phyloP scores from a whole-genome alignment of 2,113 vertebrate genomes.

The Hippocampus comes region DNA sequence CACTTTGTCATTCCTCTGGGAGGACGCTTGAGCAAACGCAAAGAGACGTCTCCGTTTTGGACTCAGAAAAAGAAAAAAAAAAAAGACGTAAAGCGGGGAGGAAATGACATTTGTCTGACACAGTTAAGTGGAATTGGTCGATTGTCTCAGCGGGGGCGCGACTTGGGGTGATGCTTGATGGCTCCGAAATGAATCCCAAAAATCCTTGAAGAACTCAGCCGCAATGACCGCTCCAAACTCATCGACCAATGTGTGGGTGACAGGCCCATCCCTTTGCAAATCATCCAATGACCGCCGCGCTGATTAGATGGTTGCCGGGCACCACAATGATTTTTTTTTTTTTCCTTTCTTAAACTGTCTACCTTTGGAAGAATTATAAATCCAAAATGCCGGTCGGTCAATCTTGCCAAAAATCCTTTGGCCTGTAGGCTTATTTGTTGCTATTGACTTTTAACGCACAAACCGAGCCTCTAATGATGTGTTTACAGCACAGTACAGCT shows the following conservation, averaged over 20 bases:
- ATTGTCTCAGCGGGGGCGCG: background rate
- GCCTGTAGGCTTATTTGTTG: no score
- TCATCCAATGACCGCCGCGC: background rate
- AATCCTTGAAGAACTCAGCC: conserved; percentile 5
- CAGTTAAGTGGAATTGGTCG: conserved; percentile 22
- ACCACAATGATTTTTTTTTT: no score
- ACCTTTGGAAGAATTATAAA: background rate
- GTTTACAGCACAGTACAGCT: background rate
- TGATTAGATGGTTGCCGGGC: background rate
- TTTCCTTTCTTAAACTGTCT: no score
- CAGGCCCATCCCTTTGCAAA: background rate
- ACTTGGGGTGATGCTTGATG: background rate
- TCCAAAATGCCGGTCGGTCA: background rate
- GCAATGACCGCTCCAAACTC: conserved; percentile 2
- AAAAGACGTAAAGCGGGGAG: conserved; percentile 4
- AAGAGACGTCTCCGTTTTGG: conserved; percentile 48
- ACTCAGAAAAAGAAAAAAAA: conserved; percentile 22
- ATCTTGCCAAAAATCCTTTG: background rate
- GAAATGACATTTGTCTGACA: conserved; percentile 34
- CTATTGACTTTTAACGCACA: background rate
- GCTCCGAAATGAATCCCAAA: conserved; percentile 24
- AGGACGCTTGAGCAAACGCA: conserved; percentile 45
- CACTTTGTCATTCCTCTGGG: conserved; percentile 57
- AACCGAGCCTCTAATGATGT: conserved; percentile 2
- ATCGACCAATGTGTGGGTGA: background rate